Evolutionary conservation across 2,113 vertebrate species (phyloP), one percentile per base, ranked within the genome.

Genomic region (Actinemys pallida): DNA sequence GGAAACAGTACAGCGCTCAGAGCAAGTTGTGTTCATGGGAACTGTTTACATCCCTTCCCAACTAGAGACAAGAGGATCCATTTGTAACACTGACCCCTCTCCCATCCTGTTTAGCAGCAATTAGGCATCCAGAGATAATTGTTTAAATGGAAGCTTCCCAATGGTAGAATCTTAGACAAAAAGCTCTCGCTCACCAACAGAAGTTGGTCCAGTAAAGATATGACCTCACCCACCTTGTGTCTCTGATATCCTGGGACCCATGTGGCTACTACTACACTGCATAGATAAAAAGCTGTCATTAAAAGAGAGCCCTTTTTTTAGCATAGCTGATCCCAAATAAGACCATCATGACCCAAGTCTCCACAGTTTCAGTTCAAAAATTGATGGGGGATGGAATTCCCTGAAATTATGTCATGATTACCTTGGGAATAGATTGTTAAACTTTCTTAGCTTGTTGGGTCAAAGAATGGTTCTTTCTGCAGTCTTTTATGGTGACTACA

Each of bases 121-220:
- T 85, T 83, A 90, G 29, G 81, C 89, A 93, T 50, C 83, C 76
- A 65, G 84, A 90, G 84, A 42, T 11, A 49, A 47, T 49, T 83
- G 45, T 83, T 94, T 69, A 80, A 85, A 54, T 31, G 22, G 6
- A 80, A 62, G 42, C 45, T n/a, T 79, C 17, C 3, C 47, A 69
- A 17, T 13, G 49, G 59, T 45, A 39, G 22, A n/a, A 75, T 57
- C 25, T 24, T 76, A 69, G n/a, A 29, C 39, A 82, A 85, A 20
- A 54, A 78, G 84, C 72, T 84, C 87, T 31, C 14, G 39, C 65
- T 69, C 65, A 19, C 31, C 35, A n/a, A n/a, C 4, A n/a, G 62
- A 69, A 69, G 16, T 19, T n/a, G 62, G 62, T 69, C 35, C 35
- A 69, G 62, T 69, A 19, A 69, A 69, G 35, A 69, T 69, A 69